Evolutionary conservation across 2,888 invertebrate species (phyloP), one percentile per base, ranked within the genome.

Genomic region (Ochropleura plecta): DNA sequence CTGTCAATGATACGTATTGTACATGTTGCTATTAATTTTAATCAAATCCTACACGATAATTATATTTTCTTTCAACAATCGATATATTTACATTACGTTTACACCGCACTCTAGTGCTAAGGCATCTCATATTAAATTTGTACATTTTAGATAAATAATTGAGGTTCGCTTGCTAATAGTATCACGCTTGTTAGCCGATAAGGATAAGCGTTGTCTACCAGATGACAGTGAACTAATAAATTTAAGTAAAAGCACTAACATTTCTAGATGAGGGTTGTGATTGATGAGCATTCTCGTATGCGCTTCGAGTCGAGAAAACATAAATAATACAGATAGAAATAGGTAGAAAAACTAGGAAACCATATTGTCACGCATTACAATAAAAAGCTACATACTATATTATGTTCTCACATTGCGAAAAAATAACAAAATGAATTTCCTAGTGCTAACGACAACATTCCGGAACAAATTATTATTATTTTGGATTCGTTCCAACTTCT

Each of bases 401-500:
- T 30, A 57, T 30, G 18, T 20, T 48, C 9, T 44, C 10, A 30
- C 14, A 14, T 42, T 30, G 7, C 18, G 53, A 53, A 44, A 12
- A 70, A 16, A n/a, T 68, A 12, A 16, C 8, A 9, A 18, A 48
- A 49, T 57, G 0, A n/a, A 12, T 16, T 57, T 70, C 20, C 18
- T 57, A 40, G 14, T 59, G 40, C 8, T 59, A 20, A 78, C 44
- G 7, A 59, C 49, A n/a, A 76, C 44, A 59, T 48, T 78, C 18
- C 55, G 40, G 30, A 64, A 70, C 44, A 70, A 51, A 70, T 46
- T 51, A 70, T 80, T 51, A 51, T 81, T 55, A 62, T 57, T 80
- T 78, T 78, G 78, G 81, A 68, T 48, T 48, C 48, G 48, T 44
- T 73, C 78, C 78, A 81, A 74, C 30, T n/a, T 30, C 20, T 40